These are phyloP conservation scores for Oasisia sp. DNA, from an alignment of 2,888 invertebrate genomes.

Conservation along the genomic window DNA sequence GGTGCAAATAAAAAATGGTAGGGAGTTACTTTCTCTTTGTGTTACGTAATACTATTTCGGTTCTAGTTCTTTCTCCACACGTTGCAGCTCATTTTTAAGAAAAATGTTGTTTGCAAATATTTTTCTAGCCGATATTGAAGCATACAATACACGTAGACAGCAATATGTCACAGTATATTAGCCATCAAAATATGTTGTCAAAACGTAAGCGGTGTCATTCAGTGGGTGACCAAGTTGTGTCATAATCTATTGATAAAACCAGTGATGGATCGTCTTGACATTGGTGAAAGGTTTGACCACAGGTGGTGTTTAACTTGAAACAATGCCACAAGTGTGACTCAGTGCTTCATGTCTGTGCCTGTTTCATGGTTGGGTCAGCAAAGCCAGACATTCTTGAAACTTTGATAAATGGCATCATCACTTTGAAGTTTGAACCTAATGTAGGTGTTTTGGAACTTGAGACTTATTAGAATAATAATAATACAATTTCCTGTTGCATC, in stretches of 20 bases:
- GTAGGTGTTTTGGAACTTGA: not conserved
- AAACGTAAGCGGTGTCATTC: not conserved
- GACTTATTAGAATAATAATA: too few species aligned
- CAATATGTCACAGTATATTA: too few species aligned
- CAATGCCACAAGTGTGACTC: not conserved
- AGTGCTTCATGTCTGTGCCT: not conserved
- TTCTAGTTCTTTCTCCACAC: not conserved
- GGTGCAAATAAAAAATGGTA: too few species aligned
- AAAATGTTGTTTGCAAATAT: not conserved
- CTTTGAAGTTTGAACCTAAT: not conserved
- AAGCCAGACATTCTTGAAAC: not conserved
- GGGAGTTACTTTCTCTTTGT: not conserved
- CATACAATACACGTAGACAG: not conserved
- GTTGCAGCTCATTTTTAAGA: not conserved
- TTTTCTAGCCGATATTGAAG: not conserved
- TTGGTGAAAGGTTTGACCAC: not conserved
- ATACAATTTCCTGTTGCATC: too few species aligned
- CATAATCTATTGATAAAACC: not conserved
- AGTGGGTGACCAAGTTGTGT: not conserved
- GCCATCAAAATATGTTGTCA: not conserved
- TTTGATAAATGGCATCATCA: not conserved
- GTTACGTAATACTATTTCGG: not conserved
- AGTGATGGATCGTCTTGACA: not conserved
- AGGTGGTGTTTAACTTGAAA: slow-evolving; percentile 1
- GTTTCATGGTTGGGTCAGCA: not conserved